phyloP scores from a whole-genome alignment of 2,113 vertebrate genomes.

The Ciconia stormi region DNA sequence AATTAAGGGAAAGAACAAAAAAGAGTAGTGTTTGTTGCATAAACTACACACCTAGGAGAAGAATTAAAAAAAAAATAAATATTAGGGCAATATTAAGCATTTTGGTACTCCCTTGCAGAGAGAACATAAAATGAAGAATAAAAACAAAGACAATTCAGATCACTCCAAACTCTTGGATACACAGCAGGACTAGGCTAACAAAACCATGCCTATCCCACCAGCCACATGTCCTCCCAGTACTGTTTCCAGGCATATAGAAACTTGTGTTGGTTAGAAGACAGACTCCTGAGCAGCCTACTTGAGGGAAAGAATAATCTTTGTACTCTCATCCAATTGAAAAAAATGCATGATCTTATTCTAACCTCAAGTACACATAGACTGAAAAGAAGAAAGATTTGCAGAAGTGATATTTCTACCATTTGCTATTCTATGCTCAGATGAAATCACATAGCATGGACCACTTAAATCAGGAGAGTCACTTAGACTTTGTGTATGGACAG shows the following conservation, averaged over 20 bases:
- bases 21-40: neutral
- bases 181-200: neutral
- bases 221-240: neutral
- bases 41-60: neutral
- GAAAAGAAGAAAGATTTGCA: neutral
- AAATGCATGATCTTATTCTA: neutral
- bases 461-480: neutral
- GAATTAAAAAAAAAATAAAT: neutral
- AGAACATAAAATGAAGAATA: neutral
- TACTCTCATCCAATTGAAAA: neutral
- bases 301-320: neutral
- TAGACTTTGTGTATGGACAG: neutral
- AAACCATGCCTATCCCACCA: neutral
- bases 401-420: neutral
- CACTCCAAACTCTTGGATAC: neutral
- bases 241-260: neutral
- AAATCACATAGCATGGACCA: neutral
- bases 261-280: neutral
- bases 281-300: neutral
- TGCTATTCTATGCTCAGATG: neutral
- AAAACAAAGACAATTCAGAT: neutral
- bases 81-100: neutral
- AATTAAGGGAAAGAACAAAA: neutral
- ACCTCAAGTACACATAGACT: neutral
- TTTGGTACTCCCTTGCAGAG: neutral